phyloP scores from a whole-genome alignment of 2,888 invertebrate species.

The Anodontia alba region DNA sequence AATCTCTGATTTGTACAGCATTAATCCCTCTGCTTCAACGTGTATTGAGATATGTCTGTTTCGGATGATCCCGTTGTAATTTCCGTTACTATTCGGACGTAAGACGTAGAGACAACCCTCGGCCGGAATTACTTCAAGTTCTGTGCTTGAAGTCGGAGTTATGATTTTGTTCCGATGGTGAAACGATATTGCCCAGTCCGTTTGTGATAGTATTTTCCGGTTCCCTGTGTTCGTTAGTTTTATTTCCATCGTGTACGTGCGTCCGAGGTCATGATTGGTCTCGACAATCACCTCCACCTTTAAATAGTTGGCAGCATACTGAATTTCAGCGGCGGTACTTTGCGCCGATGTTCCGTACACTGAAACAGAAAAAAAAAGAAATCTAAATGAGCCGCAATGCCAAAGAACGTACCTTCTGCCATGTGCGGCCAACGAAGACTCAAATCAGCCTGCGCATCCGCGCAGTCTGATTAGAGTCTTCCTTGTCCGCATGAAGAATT shows the following conservation, averaged over 20 bases:
- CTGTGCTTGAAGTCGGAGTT: not conserved
- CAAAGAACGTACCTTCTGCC: too few species aligned
- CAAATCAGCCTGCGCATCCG: too few species aligned
- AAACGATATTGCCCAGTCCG: constrained; percentile 50
- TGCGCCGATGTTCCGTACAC: not conserved
- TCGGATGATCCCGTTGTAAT: not conserved
- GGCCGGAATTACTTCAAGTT: not conserved
- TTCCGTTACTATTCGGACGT: not conserved
- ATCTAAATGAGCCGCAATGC: too few species aligned
- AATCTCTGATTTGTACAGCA: constrained; percentile 37
- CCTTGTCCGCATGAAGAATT: too few species aligned
- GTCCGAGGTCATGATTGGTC: constrained; percentile 49
- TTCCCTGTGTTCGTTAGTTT: constrained; percentile 32
- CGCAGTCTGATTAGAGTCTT: too few species aligned
- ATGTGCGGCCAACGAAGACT: too few species aligned
- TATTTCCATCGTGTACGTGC: constrained; percentile 26
- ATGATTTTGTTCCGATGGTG: not conserved
- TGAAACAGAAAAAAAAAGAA: not conserved
- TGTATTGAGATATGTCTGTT: not conserved
- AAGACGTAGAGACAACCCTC: not conserved
- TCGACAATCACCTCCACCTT: constrained; percentile 45
- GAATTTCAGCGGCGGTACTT: constrained; percentile 39
- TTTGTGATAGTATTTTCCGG: constrained; percentile 15
- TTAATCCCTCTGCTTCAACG: constrained; percentile 37
- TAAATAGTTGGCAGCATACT: constrained; percentile 45